Conservation (phyloP, 2,797 vertebrate species). For the Strix occidentalis region DNA sequence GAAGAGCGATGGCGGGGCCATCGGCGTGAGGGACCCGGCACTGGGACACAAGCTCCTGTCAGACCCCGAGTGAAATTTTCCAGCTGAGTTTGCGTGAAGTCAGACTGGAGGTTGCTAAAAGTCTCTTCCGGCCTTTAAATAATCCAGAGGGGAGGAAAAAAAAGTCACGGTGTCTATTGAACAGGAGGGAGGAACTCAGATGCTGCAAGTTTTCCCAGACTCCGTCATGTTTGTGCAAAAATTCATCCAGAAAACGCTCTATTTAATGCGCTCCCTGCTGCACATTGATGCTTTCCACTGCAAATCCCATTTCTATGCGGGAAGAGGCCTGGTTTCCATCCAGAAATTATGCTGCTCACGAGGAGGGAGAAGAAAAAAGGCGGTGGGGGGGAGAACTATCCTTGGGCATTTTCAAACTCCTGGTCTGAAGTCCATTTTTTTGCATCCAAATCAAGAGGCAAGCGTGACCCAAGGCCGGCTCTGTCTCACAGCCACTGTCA, state of each 20-base stretch:
- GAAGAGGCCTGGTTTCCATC: constrained; percentile 18
- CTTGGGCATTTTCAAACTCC: background rate
- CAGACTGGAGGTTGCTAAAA: background rate
- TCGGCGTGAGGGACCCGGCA: rapidly evolving
- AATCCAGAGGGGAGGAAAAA: background rate
- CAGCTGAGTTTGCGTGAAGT: rapidly evolving
- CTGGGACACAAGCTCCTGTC: rapidly evolving
- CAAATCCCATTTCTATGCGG: background rate
- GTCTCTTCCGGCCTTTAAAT: background rate
- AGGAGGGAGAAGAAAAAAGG: background rate
- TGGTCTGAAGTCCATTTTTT: background rate
- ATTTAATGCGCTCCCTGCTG: background rate
- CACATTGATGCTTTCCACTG: background rate
- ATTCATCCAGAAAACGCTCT: background rate
- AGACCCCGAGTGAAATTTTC: rapidly evolving
- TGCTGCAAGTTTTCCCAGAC: background rate
- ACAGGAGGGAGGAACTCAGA: background rate
- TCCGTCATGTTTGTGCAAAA: background rate
- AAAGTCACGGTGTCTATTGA: background rate
- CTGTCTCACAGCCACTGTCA: rapidly evolving
- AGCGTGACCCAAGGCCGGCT: background rate
- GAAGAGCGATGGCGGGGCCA: background rate
- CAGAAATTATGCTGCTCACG: background rate
- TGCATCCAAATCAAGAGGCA: background rate
- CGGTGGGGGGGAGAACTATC: background rate